Base-by-base conservation (phyloP, 2,113 vertebrate species). In the Himantopus leucocephalus region DNA sequence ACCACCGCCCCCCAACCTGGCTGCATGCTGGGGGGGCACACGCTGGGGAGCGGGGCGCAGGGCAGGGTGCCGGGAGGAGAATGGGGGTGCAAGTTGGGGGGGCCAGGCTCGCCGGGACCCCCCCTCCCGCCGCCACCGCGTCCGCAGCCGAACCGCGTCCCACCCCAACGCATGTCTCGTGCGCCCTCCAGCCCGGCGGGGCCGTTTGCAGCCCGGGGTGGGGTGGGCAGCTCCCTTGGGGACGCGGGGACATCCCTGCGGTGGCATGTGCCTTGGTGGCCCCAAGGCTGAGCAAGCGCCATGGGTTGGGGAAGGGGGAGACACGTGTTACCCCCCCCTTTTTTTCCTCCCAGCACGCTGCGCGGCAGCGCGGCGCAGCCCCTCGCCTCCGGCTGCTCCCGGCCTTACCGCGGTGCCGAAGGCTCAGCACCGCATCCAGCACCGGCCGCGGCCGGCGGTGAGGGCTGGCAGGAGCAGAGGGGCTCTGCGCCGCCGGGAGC, bases 21-120 rank as follows among this genome's bases (percentile, higher is more conserved):
- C 81, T 90, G 88, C 95, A 95, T 87, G 91, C 58, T 34, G 58
- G 50, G 43, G 48, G 21, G 27, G 34, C 52, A 15, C 41, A 23
- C 5, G 29, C 41, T 53, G 9, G 22, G 78, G 55, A 58, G 60
- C 8, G 1, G 56, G 58, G 37, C 6, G n/a, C 58, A 24, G 27
- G 58, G 22, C 76, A 47, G 29, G n/a, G 50, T 66, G 67, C n/a
- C 3, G 1, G n/a, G 39, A 50, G 43, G 56, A 59, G 48, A 56
- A 35, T 3, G n/a, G 37, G 37, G 39, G 20, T 13, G 35, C 32
- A 6, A 18, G 19, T 11, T 6, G 21, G 56, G 14, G 16, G 29
- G 6, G 39, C 2, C 29, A 8, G 22, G 50, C 50, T 27, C 18
- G 1, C 20, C 22, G 37, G n/a, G 22, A 24, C 12, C 22, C 13